Conservation (phyloP, 2,888 invertebrate species). For the Synanthedon tipuliformis region DNA sequence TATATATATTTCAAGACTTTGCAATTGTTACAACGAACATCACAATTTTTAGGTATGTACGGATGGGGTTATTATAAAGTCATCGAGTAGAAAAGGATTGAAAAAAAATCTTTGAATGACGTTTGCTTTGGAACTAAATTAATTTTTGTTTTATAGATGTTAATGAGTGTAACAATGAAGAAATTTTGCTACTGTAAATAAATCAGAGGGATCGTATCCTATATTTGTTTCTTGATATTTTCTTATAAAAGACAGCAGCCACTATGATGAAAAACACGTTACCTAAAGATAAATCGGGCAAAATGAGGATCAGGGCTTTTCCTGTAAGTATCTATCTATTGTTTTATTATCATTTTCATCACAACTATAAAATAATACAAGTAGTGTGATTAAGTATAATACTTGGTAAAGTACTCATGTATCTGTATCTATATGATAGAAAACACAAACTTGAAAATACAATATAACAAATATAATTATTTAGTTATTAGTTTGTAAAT, state of each 20-base stretch:
- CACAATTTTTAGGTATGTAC: too few species aligned
- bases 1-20: too few species aligned
- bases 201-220: conserved; percentile 10
- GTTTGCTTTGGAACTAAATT: conserved; percentile 12
- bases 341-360: conserved; percentile 4
- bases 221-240: neutral
- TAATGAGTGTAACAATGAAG: conserved; percentile 55
- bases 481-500: too few species aligned
- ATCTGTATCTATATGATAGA: too few species aligned
- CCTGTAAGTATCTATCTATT: conserved; percentile 79
- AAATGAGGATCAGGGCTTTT: conserved; percentile 98
- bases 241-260: conserved; percentile 13
- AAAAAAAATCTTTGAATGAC: conserved; percentile 8
- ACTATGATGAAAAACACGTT: conserved; percentile 80
- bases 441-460: too few species aligned
- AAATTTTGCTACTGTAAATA: conserved; percentile 52
- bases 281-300: conserved; percentile 89
- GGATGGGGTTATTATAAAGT: too few species aligned
- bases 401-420: too few species aligned
- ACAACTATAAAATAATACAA: conserved; percentile 19
- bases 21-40: too few species aligned
- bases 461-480: too few species aligned
- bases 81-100: too few species aligned
- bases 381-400: conserved; percentile 22
- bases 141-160: conserved; percentile 44